Conservation (phyloP, 2,113 vertebrate genomes). For the Sinosuthora webbiana region DNA sequence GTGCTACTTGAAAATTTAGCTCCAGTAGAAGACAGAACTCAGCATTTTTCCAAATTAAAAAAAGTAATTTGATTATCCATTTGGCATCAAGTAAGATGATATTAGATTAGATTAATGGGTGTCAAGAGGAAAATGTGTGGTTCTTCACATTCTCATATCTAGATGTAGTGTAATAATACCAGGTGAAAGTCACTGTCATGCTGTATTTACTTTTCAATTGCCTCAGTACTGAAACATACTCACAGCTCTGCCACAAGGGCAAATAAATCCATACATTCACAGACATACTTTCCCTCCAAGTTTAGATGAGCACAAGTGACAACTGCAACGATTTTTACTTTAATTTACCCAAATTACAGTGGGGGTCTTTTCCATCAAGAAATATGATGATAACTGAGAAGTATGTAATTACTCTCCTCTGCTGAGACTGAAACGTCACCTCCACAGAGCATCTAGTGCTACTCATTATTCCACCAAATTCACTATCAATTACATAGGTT, state of each 20-base stretch:
- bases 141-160: neutral
- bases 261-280: neutral
- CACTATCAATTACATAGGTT: neutral
- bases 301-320: neutral
- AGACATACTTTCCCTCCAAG: neutral
- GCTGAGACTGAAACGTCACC: neutral
- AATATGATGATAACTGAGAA: neutral
- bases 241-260: neutral
- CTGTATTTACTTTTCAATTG: neutral
- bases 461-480: neutral
- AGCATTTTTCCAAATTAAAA: neutral
- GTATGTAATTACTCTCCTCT: neutral
- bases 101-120: neutral
- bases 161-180: neutral
- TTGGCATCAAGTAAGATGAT: neutral
- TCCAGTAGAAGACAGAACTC: neutral
- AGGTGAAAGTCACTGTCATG: neutral
- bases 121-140: neutral
- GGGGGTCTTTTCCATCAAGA: accelerated
- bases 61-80: neutral
- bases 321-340: neutral
- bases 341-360: neutral
- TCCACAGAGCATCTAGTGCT: neutral
- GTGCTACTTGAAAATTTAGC: neutral
- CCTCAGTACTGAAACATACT: neutral